Evolutionary conservation across 2,797 vertebrate genomes (phyloP).

Genomic region (Helicolenus hilgendorfi): DNA sequence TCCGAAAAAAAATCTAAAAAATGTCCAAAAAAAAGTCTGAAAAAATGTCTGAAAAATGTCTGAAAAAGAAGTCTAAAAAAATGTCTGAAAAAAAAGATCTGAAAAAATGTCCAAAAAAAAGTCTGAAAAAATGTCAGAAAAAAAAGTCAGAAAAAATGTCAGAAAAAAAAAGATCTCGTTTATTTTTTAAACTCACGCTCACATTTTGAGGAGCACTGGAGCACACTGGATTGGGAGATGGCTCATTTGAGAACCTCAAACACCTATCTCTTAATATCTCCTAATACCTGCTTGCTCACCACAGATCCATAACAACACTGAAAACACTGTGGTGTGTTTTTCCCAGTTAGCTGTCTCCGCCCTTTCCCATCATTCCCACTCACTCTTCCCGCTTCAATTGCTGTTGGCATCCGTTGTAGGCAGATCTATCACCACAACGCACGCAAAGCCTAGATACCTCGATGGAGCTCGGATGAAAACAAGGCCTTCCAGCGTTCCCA

Average conservation of each 20-base stretch:
- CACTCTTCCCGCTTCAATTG: constrained; percentile 43
- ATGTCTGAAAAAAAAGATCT: too few relatives aligned
- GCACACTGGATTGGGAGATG: constrained; percentile 25
- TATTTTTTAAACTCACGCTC: constrained; percentile 21
- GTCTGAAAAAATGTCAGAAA: too few relatives aligned
- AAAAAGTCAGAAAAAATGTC: too few relatives aligned
- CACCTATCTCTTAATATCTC: constrained; percentile 31
- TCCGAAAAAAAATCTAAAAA: too few relatives aligned
- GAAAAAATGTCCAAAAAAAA: too few relatives aligned
- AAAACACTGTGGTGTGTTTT: constrained; percentile 26
- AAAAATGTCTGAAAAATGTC: too few relatives aligned
- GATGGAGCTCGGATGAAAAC: constrained; percentile 61
- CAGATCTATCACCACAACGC: constrained; percentile 58
- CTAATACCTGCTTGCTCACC: constrained; percentile 1
- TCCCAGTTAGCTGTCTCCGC: constrained; percentile 26
- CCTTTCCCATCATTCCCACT: constrained; percentile 39
- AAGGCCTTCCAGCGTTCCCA: constrained; percentile 64
- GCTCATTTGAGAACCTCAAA: constrained; percentile 71
- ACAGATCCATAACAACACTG: constrained; percentile 19
- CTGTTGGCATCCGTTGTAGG: constrained; percentile 33
- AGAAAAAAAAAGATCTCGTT: too few relatives aligned
- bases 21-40: too few relatives aligned
- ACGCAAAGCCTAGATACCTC: constrained; percentile 27
- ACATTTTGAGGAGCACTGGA: constrained; percentile 24
- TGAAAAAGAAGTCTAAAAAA: too few relatives aligned